Conservation (phyloP, 2,888 invertebrate species). For the Apamea crenata region DNA sequence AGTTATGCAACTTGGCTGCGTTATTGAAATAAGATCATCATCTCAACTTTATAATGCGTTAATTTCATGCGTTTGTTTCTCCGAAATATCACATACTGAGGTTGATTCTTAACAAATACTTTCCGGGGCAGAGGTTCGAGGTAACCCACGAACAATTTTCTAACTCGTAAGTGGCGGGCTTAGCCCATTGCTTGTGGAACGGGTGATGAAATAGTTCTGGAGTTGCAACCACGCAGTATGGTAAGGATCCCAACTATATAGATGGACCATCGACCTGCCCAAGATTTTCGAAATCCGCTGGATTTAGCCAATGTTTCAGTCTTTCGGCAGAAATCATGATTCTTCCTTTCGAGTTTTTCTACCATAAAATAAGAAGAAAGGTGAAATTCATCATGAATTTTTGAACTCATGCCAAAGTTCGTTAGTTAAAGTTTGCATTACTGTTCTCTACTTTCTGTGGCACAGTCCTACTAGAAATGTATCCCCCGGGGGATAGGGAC, state of each 20-base stretch:
- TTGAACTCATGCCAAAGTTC: background rate
- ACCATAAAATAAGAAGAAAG: no score
- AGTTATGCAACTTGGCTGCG: background rate
- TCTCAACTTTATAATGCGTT: background rate
- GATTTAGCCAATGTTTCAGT: background rate
- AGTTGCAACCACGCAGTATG: no score
- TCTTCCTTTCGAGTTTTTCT: background rate
- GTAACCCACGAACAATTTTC: background rate
- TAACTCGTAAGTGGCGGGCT: background rate
- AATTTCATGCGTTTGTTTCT: background rate
- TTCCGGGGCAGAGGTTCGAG: background rate
- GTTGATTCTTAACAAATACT: background rate
- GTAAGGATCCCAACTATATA: background rate
- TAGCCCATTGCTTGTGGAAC: no score
- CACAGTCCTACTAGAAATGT: conserved; percentile 41
- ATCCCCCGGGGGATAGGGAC: conserved; percentile 43
- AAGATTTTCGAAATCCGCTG: background rate
- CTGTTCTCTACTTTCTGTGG: conserved; percentile 23
- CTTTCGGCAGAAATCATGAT: background rate
- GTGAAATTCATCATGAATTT: background rate
- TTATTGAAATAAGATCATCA: background rate
- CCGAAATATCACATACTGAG: no score
- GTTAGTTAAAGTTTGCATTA: background rate
- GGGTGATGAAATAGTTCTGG: background rate
- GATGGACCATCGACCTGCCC: background rate